These are phyloP conservation scores for Lysandra coridon DNA, from an alignment of 2,888 invertebrate species.

Conservation along the genomic window DNA sequence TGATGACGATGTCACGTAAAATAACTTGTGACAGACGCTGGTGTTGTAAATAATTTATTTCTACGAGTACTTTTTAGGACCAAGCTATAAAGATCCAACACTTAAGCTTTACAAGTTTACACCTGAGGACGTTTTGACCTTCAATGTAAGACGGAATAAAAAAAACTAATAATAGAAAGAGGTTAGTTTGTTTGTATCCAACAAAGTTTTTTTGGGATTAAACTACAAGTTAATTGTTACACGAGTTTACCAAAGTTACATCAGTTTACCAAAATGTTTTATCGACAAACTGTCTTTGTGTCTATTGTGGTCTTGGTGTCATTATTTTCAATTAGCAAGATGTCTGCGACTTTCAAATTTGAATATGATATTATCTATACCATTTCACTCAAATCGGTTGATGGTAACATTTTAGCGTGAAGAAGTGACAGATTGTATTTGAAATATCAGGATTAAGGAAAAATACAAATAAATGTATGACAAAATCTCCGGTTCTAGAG, in stretches of 20 bases:
- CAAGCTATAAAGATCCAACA: neutral
- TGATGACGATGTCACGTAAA: neutral
- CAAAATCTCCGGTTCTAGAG: neutral
- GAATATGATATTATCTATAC: no score
- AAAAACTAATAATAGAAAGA: neutral
- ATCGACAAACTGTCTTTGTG: no score
- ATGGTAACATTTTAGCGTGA: no score
- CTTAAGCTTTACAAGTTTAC: neutral
- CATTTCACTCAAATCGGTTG: no score
- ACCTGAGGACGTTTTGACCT: neutral
- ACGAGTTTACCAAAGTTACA: no score
- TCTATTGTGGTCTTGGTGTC: no score
- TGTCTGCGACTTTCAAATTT: no score
- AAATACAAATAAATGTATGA: neutral
- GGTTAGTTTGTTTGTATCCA: neutral
- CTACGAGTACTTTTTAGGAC: neutral
- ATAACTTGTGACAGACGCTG: neutral
- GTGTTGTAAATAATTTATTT: slow-evolving; percentile 11
- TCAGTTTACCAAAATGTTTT: no score
- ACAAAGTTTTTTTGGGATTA: no score
- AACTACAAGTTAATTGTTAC: no score
- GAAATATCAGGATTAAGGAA: neutral
- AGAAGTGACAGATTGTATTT: no score
- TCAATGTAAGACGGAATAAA: neutral
- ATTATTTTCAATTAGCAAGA: no score